These are phyloP conservation scores for Hyphantria cunea DNA, from an alignment of 1,140 invertebrate species.

Conservation along the genomic window DNA sequence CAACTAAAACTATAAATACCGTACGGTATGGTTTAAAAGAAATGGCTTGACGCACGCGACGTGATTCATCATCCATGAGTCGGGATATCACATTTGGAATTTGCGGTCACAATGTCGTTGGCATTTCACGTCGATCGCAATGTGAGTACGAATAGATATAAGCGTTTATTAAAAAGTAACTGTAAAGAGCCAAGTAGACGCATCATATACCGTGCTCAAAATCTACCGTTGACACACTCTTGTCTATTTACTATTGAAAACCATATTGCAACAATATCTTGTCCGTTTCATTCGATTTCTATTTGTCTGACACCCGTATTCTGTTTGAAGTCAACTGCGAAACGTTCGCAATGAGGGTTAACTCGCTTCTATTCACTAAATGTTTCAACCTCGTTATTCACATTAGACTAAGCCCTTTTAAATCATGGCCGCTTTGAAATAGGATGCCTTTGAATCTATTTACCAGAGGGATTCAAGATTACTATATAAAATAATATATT, in stretches of 20 bases:
- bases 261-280: conserved; percentile 35
- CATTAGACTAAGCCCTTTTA: conserved; percentile 66
- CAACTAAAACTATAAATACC: conserved; percentile 48
- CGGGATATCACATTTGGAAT: conserved; percentile 64
- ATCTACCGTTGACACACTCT: conserved; percentile 12
- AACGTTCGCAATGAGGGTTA: conserved; percentile 57
- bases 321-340: conserved; percentile 49
- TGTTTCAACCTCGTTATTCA: conserved; percentile 65
- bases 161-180: conserved; percentile 19
- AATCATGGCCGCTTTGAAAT: conserved; percentile 57
- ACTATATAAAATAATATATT: neutral
- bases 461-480: conserved; percentile 31
- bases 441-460: conserved; percentile 48
- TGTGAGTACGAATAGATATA: conserved; percentile 1
- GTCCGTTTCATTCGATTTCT: conserved; percentile 41
- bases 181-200: conserved; percentile 13
- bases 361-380: conserved; percentile 59
- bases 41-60: conserved; percentile 59
- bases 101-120: conserved; percentile 62
- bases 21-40: conserved; percentile 55
- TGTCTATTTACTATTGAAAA: conserved; percentile 29
- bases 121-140: conserved; percentile 39
- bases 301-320: conserved; percentile 44
- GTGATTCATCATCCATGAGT: conserved; percentile 67
- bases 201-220: conserved; percentile 10